Evolutionary conservation across 2,113 vertebrate genomes (phyloP).

Genomic region (Galbula dea): DNA sequence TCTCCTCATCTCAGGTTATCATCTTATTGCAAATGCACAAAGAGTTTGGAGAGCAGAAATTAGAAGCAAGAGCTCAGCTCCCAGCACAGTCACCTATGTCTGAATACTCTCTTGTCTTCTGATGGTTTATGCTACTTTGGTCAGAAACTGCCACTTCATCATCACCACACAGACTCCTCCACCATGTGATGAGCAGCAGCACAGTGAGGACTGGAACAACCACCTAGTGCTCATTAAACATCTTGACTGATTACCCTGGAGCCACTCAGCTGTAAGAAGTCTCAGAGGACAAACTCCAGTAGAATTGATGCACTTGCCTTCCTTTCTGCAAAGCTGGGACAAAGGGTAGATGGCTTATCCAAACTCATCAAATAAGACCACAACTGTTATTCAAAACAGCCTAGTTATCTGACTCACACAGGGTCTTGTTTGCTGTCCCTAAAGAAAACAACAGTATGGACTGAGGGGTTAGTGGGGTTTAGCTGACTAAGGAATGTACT

Average conservation of each 20-base stretch:
- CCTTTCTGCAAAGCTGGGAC: neutral
- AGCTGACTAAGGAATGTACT: neutral
- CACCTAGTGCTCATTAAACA: neutral
- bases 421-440: neutral
- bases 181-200: neutral
- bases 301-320: neutral
- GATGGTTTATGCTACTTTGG: neutral
- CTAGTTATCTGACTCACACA: neutral
- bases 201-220: neutral
- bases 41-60: neutral
- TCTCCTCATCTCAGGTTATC: neutral
- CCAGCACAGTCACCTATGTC: neutral
- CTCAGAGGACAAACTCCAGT: neutral
- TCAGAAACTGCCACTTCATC: neutral
- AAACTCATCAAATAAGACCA: neutral
- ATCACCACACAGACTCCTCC: neutral
- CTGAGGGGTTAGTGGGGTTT: neutral
- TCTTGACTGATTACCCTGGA: neutral
- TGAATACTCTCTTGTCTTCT: accelerated
- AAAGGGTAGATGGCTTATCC: neutral
- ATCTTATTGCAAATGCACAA: neutral
- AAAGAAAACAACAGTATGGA: neutral
- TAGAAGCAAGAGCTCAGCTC: neutral
- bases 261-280: neutral
- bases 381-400: neutral